These are phyloP conservation scores for Brachyistius frenatus DNA, from an alignment of 2,113 vertebrate species.

Conservation along the genomic window DNA sequence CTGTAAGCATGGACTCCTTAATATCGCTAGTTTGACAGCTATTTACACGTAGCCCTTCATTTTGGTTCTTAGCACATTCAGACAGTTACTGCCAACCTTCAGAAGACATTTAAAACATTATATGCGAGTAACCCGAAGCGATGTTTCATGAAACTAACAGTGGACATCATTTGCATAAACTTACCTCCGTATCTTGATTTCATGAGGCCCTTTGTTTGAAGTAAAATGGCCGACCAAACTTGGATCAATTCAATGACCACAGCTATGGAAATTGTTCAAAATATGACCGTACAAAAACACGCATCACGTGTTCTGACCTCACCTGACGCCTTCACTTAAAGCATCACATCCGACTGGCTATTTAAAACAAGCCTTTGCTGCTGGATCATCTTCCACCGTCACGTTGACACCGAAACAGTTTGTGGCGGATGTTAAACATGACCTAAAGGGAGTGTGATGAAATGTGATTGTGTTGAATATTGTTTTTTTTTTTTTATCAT, in stretches of 20 bases:
- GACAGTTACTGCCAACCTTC: constrained; percentile 31
- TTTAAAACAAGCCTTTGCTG: neutral
- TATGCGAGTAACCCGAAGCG: neutral
- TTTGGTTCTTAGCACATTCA: constrained; percentile 22
- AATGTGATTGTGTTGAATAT: neutral
- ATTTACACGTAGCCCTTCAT: constrained; percentile 67
- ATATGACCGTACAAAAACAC: constrained; percentile 23
- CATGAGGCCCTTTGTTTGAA: neutral
- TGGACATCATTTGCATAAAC: neutral
- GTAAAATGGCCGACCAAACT: neutral
- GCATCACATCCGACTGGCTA: no score
- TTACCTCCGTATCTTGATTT: constrained; percentile 6
- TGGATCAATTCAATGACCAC: constrained; percentile 7
- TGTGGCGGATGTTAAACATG: constrained; percentile 13
- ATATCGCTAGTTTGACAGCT: constrained; percentile 36
- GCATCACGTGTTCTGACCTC: constrained; percentile 19
- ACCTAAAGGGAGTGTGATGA: neutral
- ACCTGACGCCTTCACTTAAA: neutral
- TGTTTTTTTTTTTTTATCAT: neutral
- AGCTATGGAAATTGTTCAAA: neutral
- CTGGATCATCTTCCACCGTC: neutral
- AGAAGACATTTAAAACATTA: constrained; percentile 10
- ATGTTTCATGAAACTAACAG: neutral
- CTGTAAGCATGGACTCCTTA: constrained; percentile 40
- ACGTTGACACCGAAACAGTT: neutral